phyloP scores from a whole-genome alignment of 1,140 invertebrate genomes.

The Yoshiicerus persimilis region DNA sequence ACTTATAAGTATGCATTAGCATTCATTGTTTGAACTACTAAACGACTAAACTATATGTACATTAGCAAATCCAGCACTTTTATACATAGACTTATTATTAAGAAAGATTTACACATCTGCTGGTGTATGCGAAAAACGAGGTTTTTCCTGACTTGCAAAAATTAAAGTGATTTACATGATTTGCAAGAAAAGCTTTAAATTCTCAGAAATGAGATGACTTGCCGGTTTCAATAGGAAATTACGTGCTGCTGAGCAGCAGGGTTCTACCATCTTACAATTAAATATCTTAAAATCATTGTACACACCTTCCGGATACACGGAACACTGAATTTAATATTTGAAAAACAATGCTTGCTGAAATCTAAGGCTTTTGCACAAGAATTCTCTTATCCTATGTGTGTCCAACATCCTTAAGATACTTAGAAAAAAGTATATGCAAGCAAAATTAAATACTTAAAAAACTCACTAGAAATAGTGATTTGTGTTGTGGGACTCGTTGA shows the following conservation, averaged over 20 bases:
- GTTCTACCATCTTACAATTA: background rate
- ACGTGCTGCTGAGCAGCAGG: background rate
- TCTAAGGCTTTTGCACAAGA: background rate
- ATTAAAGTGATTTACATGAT: background rate
- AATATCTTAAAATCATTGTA: background rate
- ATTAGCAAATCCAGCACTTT: too few species aligned
- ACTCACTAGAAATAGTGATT: constrained; percentile 6
- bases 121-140: background rate
- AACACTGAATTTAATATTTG: background rate
- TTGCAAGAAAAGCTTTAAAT: background rate
- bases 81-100: too few species aligned
- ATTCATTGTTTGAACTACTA: too few species aligned
- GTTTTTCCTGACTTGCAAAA: background rate
- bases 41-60: too few species aligned
- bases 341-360: background rate
- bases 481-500: background rate
- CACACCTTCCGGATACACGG: background rate
- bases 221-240: background rate
- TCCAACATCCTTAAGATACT: background rate
- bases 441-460: too few species aligned
- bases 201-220: background rate
- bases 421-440: background rate
- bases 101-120: background rate
- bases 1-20: too few species aligned
- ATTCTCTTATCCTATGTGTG: background rate